phyloP scores from a whole-genome alignment of 2,113 vertebrate genomes.

The Larimichthys crocea region DNA sequence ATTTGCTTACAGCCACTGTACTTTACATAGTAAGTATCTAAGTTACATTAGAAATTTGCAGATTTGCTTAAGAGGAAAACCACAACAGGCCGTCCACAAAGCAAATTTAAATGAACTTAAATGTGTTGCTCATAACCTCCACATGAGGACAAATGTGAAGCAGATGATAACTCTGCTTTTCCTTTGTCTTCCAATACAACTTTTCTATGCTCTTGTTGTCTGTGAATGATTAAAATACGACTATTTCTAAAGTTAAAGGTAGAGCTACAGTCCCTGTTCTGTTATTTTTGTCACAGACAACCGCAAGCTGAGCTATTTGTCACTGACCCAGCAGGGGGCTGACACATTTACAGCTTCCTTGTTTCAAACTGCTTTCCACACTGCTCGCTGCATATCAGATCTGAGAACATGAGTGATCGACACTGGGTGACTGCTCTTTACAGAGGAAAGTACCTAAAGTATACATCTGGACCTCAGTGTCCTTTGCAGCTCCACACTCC shows the following conservation, averaged over 20 bases:
- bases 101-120: not conserved
- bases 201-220: not conserved
- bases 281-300: conserved; percentile 15
- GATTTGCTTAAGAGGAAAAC: not conserved
- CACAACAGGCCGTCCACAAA: not conserved
- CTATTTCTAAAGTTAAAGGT: not conserved
- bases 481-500: conserved; percentile 48
- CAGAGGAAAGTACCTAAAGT: conserved; percentile 78
- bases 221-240: conserved; percentile 10
- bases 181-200: not conserved
- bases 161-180: not conserved
- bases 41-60: not conserved
- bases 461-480: conserved; percentile 59
- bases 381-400: not conserved
- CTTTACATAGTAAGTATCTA: not conserved
- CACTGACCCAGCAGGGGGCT: not conserved
- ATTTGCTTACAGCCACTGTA: not conserved
- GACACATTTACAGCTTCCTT: conserved; percentile 38
- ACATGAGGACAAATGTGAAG: not conserved
- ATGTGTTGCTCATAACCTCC: not conserved
- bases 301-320: not conserved
- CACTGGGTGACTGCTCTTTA: conserved; percentile 24
- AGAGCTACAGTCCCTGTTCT: not conserved
- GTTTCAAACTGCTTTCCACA: conserved; percentile 20
- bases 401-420: conserved; percentile 31